Evolutionary conservation across 2,888 invertebrate genomes (phyloP).

Genomic region (Zele albiditarsus): DNA sequence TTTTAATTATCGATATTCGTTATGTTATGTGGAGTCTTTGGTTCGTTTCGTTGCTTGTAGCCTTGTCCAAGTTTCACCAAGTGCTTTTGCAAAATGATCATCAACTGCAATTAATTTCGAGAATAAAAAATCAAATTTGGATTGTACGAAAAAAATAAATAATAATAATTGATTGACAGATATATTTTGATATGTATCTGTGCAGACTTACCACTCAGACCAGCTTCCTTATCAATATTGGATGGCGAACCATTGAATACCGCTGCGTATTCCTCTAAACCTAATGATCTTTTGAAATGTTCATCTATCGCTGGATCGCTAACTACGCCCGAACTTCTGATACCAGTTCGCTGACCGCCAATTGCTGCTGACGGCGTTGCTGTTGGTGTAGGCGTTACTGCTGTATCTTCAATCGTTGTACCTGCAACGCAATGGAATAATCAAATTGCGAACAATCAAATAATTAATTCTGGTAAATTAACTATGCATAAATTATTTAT

Average conservation of each 20-base stretch:
- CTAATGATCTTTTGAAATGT: conserved; percentile 93
- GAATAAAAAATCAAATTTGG: background rate
- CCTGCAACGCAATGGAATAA: conserved; percentile 54
- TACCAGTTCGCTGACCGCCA: conserved; percentile 66
- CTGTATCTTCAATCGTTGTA: conserved; percentile 67
- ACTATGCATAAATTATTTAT: background rate
- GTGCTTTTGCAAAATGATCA: conserved; percentile 70
- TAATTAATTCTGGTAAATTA: background rate
- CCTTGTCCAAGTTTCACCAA: conserved; percentile 72
- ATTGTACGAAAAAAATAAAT: background rate
- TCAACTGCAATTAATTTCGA: conserved; percentile 61
- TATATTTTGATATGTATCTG: background rate
- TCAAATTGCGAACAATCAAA: no score
- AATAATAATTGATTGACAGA: no score
- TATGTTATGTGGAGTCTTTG: conserved; percentile 67
- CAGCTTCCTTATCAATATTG: conserved; percentile 66
- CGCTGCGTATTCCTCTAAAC: conserved; percentile 77
- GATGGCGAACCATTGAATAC: conserved; percentile 66
- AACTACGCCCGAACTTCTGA: conserved; percentile 62
- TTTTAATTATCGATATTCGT: background rate
- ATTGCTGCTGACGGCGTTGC: conserved; percentile 66
- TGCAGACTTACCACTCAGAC: conserved; percentile 64
- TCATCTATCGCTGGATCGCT: conserved; percentile 95
- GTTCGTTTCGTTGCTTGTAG: conserved; percentile 66
- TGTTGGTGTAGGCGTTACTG: conserved; percentile 66